phyloP scores from a whole-genome alignment of 2,888 invertebrate genomes.

The Biston betularia region DNA sequence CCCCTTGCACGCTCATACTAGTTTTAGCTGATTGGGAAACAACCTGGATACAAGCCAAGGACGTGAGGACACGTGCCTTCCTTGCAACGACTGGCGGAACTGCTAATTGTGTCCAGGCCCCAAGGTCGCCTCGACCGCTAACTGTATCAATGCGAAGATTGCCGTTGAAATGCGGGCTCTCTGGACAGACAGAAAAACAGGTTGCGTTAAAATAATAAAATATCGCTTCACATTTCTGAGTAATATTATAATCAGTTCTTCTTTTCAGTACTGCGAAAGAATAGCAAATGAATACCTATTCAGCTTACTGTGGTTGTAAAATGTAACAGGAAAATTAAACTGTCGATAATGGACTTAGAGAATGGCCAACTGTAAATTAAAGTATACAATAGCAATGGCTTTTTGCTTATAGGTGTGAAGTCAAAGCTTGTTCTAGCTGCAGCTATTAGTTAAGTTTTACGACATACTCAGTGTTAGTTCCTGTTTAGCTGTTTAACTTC shows the following conservation, averaged over 20 bases:
- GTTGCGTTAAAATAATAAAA: neutral
- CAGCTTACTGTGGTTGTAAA: constrained; percentile 1
- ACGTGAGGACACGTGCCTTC: constrained; percentile 59
- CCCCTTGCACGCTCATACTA: neutral
- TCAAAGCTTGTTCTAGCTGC: neutral
- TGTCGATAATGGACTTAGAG: neutral
- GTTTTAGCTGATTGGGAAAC: constrained; percentile 56
- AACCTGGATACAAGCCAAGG: constrained; percentile 50
- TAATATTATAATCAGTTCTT: neutral
- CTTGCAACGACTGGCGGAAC: constrained; percentile 60
- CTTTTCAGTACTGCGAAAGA: constrained; percentile 6
- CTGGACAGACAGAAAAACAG: constrained; percentile 50
- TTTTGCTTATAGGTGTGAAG: neutral
- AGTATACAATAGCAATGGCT: neutral
- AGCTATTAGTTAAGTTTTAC: neutral
- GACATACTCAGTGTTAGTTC: neutral
- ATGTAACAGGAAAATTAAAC: constrained; percentile 2
- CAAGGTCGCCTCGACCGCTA: constrained; percentile 72
- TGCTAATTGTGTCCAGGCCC: constrained; percentile 70
- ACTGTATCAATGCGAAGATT: constrained; percentile 80
- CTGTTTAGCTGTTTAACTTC: neutral
- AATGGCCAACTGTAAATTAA: constrained; percentile 1
- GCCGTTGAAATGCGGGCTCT: constrained; percentile 69
- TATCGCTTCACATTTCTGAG: neutral
- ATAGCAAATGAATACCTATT: constrained; percentile 6